A percentile compares a stretch with the other conserved stretches of the same genome.
Evolutionary conservation across 2,113 vertebrate genomes (phyloP).

Genomic region (Psettodes erumei): DNA sequence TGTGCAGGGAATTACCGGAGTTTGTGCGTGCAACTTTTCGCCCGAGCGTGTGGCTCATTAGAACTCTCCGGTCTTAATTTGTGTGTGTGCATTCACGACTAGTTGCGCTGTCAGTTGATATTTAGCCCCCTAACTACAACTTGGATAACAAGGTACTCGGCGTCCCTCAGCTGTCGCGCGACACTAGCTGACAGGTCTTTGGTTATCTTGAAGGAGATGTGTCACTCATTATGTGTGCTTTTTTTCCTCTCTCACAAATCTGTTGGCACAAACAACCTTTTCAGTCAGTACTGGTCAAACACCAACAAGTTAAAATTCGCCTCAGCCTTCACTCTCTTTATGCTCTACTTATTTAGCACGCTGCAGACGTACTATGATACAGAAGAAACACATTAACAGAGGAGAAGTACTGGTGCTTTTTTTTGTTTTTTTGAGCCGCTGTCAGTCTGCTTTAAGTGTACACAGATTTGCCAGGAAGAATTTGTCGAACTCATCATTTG

Average conservation of each 20-base stretch:
- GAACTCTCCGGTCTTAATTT: constrained; percentile 4
- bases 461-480: not conserved
- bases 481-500: not conserved
- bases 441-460: not conserved
- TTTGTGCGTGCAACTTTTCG: constrained; percentile 16
- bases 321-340: no score
- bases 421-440: not conserved
- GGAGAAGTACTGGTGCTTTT: not conserved
- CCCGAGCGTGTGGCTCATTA: constrained; percentile 11
- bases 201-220: constrained; percentile 23
- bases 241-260: constrained; percentile 7
- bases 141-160: not conserved
- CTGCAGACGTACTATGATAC: not conserved
- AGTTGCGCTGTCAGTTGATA: not conserved
- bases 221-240: constrained; percentile 9
- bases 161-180: constrained; percentile 9
- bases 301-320: no score
- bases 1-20: constrained; percentile 43
- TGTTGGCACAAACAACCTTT: constrained; percentile 23
- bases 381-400: not conserved
- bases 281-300: constrained; percentile 12
- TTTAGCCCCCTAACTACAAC: constrained; percentile 12
- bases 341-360: not conserved
- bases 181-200: constrained; percentile 1
- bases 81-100: not conserved